These are phyloP conservation scores for Anolis sagrei DNA, from an alignment of 2,113 vertebrate species.

Conservation along the genomic window DNA sequence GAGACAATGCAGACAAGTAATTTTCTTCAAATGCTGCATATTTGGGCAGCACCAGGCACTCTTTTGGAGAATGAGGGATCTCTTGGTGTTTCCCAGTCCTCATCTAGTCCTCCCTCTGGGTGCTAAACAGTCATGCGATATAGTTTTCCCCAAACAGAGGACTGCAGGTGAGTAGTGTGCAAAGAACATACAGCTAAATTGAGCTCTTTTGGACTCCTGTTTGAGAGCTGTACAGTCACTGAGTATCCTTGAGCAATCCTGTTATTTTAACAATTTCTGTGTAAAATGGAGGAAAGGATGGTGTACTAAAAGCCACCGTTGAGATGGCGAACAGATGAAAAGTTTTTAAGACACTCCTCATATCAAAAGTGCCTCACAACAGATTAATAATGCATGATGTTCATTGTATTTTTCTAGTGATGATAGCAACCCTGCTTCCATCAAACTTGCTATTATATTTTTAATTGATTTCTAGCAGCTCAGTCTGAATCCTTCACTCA, in stretches of 20 bases:
- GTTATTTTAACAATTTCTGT: background rate
- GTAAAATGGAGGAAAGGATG: background rate
- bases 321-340: background rate
- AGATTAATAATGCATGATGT: slow-evolving; percentile 29
- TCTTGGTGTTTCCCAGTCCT: too few species aligned
- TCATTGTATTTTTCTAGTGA: slow-evolving; percentile 48
- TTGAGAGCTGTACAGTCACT: background rate
- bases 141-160: background rate
- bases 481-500: slow-evolving; percentile 60
- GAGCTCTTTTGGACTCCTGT: background rate
- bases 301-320: background rate
- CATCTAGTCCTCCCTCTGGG: background rate
- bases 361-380: slow-evolving; percentile 10
- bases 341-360: slow-evolving; percentile 10
- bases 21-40: too few species aligned
- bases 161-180: background rate
- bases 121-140: background rate
- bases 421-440: slow-evolving; percentile 50
- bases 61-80: too few species aligned
- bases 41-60: too few species aligned
- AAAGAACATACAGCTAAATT: background rate
- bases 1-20: too few species aligned
- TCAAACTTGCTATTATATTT: slow-evolving; percentile 57
- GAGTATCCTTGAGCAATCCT: background rate
- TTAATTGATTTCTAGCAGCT: slow-evolving; percentile 67